These are phyloP conservation scores for Sakesphorus luctuosus DNA, from an alignment of 2,113 vertebrate genomes.

Conservation along the genomic window DNA sequence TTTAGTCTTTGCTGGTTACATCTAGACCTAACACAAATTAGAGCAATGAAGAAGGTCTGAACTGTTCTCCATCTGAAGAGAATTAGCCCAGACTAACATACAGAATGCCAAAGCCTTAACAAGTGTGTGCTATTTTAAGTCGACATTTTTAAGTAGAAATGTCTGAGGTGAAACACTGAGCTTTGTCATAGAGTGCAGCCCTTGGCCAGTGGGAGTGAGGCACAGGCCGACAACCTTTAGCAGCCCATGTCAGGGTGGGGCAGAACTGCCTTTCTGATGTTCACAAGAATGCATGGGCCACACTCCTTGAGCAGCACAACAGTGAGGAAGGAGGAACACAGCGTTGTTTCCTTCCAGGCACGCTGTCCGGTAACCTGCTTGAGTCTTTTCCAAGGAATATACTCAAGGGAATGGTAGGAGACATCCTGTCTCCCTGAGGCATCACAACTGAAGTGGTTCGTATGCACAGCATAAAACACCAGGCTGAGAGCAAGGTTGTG, in stretches of 20 bases:
- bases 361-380: background rate
- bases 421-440: background rate
- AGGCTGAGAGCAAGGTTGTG: background rate
- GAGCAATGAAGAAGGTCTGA: background rate
- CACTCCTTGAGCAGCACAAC: background rate
- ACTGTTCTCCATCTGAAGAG: background rate
- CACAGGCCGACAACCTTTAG: background rate
- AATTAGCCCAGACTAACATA: background rate
- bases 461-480: background rate
- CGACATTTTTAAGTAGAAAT: background rate
- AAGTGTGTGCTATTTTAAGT: background rate
- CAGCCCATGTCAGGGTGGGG: background rate
- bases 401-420: background rate
- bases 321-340: background rate
- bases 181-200: background rate
- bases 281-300: background rate
- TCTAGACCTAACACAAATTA: background rate
- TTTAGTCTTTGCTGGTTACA: background rate
- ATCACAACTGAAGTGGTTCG: background rate
- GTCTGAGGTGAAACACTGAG: background rate
- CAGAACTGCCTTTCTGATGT: background rate
- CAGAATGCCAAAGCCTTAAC: background rate
- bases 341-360: constrained; percentile 3
- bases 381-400: background rate
- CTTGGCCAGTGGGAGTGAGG: background rate